phyloP scores from a whole-genome alignment of 2,113 vertebrate genomes.

The Jaculus jaculus region DNA sequence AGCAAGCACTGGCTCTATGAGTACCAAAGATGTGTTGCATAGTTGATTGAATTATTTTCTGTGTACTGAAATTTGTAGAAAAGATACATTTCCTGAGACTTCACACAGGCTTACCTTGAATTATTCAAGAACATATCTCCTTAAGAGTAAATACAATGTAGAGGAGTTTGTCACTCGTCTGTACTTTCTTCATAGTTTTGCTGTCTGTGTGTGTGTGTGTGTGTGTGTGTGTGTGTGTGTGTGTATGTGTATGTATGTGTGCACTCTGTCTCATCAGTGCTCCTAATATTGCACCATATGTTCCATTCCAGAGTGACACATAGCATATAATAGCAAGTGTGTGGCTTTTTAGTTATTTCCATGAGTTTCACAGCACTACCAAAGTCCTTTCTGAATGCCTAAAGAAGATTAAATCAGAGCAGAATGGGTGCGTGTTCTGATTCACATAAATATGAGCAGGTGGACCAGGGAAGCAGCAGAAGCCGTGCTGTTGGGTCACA shows the following conservation, averaged over 20 bases:
- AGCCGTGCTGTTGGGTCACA: rapidly evolving
- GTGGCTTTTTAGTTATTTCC: neutral
- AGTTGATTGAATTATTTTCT: neutral
- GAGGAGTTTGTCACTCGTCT: too few relatives aligned
- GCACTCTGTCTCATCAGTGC: neutral
- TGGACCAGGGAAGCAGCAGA: neutral
- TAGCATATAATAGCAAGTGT: neutral
- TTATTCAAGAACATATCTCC: neutral
- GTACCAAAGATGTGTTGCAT: neutral
- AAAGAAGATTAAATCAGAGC: neutral
- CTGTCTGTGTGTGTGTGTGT: neutral
- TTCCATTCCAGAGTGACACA: neutral
- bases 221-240: neutral
- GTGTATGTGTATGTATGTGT: too few relatives aligned
- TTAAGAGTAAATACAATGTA: neutral
- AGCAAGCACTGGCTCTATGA: neutral
- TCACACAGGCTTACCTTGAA: neutral
- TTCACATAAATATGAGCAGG: neutral
- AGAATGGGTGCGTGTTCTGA: rapidly evolving
- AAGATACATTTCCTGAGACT: neutral
- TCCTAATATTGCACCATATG: neutral
- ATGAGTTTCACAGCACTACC: neutral
- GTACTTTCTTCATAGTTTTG: neutral
- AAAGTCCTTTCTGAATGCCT: neutral
- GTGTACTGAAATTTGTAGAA: neutral